These are phyloP conservation scores for Pristionchus mayeri DNA, from an alignment of 2,888 invertebrate genomes.

Conservation along the genomic window DNA sequence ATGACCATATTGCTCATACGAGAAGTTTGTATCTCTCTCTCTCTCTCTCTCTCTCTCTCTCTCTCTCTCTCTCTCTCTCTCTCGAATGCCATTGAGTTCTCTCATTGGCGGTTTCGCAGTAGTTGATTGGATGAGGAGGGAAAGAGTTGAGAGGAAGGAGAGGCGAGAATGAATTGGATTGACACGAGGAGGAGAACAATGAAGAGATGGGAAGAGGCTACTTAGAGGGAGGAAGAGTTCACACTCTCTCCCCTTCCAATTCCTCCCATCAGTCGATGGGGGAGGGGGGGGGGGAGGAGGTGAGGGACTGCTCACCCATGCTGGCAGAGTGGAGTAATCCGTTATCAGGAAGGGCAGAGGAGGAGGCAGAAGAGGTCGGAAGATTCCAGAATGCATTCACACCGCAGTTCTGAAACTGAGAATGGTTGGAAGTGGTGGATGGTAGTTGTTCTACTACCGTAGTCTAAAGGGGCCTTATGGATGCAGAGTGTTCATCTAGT, in stretches of 20 bases:
- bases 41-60: no score
- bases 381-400: background rate
- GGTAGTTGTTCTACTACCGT: no score
- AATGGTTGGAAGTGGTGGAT: background rate
- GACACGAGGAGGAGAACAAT: slow-evolving; percentile 10
- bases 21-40: no score
- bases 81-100: no score
- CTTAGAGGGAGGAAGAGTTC: background rate
- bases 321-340: background rate
- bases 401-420: background rate
- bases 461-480: background rate
- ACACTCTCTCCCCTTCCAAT: background rate
- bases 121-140: background rate
- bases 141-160: slow-evolving; percentile 6
- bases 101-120: background rate
- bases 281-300: background rate
- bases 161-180: slow-evolving; percentile 37
- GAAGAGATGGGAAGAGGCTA: slow-evolving; percentile 27
- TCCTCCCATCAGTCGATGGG: background rate
- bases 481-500: background rate
- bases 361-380: background rate
- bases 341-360: slow-evolving; percentile 23
- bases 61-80: no score
- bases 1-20: no score
- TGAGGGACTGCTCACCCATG: background rate